Percentiles rank a stretch among this genome's conserved stretches.
Evolutionary conservation across 2,797 vertebrate species (phyloP).

Genomic region (Psittacula derbiana): DNA sequence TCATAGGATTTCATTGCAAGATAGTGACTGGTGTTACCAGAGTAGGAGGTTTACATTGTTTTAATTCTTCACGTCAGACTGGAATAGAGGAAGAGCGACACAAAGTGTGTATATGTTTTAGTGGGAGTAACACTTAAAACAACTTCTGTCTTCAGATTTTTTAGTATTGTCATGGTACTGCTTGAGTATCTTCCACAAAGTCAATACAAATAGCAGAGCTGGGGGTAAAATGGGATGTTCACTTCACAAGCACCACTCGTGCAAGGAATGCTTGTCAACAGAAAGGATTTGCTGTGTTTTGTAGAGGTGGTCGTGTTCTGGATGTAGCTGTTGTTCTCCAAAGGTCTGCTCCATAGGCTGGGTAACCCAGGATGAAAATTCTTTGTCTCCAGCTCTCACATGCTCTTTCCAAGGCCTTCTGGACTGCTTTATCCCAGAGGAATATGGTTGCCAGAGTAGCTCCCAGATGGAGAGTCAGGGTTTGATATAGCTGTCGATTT

Average conservation of each 20-base stretch:
- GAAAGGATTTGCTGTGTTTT: not conserved
- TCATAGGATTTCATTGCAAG: not conserved
- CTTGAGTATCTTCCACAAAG: not conserved
- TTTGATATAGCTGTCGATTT: not conserved
- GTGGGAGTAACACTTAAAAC: not conserved
- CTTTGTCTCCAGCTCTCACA: not conserved
- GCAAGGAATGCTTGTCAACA: not conserved
- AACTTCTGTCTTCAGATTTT: not conserved
- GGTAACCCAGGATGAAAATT: not conserved
- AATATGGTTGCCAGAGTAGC: not conserved
- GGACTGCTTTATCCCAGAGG: not conserved
- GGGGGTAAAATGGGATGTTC: not conserved
- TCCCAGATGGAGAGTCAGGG: not conserved
- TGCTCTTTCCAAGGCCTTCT: not conserved
- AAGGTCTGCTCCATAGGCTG: not conserved
- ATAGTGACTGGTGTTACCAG: not conserved
- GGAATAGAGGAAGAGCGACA: not conserved
- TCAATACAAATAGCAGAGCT: not conserved
- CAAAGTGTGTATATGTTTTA: not conserved
- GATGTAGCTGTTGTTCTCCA: not conserved
- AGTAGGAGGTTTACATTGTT: slow-evolving; percentile 17
- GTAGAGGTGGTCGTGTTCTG: not conserved
- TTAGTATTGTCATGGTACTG: not conserved
- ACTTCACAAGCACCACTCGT: not conserved
- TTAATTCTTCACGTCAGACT: not conserved